Percentiles rank a stretch among this genome's conserved stretches.
These are phyloP conservation scores for Lasiurus borealis DNA, from an alignment of 2,113 vertebrate genomes.

Conservation along the genomic window DNA sequence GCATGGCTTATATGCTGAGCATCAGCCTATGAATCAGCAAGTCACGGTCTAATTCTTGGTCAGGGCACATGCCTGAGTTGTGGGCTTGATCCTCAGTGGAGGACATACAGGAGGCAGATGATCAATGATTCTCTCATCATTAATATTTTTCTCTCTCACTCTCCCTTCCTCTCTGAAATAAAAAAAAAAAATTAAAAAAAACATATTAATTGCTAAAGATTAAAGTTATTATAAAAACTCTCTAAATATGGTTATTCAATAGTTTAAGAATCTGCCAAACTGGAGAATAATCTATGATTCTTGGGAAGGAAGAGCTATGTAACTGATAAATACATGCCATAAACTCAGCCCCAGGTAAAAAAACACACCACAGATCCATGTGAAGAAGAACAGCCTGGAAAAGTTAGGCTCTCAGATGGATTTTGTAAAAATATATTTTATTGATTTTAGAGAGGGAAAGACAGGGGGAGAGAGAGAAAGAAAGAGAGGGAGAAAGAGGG, in stretches of 20 bases:
- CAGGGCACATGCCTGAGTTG: no score
- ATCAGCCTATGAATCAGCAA: no score
- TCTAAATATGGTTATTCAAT: neutral
- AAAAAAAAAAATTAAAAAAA: neutral
- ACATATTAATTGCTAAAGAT: constrained; percentile 20
- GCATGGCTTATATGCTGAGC: no score
- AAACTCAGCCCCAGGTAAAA: neutral
- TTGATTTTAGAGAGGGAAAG: no score
- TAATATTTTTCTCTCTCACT: no score
- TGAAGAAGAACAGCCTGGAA: neutral
- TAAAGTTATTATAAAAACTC: neutral
- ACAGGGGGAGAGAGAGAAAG: no score
- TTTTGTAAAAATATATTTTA: neutral
- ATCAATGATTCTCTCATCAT: no score
- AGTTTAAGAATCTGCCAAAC: neutral
- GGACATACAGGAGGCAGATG: no score
- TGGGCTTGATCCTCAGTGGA: no score
- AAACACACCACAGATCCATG: neutral
- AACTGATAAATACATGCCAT: neutral
- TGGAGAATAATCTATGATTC: neutral
- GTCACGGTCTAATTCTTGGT: no score
- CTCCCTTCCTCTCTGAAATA: no score
- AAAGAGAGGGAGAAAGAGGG: no score
- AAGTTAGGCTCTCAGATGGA: neutral
- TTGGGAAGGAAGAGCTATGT: neutral